phyloP scores from a whole-genome alignment of 2,113 vertebrate species.

The Nibea albiflora region DNA sequence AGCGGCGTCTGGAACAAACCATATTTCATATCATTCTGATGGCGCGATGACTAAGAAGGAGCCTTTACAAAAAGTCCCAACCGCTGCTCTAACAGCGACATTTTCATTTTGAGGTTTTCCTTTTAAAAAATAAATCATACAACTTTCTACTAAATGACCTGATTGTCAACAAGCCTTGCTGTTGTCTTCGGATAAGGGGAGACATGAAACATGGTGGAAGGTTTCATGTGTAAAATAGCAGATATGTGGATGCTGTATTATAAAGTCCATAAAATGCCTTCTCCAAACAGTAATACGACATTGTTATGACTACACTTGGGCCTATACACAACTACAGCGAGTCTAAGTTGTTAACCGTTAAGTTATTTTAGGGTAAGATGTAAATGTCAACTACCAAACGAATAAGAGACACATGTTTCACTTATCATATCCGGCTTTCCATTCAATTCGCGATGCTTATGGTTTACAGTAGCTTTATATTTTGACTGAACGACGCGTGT shows the following conservation, averaged over 20 bases:
- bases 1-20: not conserved
- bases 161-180: not conserved
- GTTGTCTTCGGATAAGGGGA: not conserved
- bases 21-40: not conserved
- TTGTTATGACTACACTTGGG: constrained; percentile 1
- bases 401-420: constrained; percentile 39
- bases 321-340: constrained; percentile 33
- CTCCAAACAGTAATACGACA: not conserved
- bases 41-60: not conserved
- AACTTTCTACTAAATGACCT: not conserved
- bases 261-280: constrained; percentile 10
- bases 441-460: constrained; percentile 28
- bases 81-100: not conserved
- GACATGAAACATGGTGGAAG: not conserved
- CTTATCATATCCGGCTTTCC: constrained; percentile 37
- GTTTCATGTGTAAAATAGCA: constrained; percentile 34
- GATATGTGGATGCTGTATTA: not conserved
- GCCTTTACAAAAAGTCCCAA: not conserved
- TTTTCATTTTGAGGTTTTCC: not conserved
- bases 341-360: constrained; percentile 41
- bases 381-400: constrained; percentile 49
- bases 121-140: not conserved
- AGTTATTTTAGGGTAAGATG: constrained; percentile 48
- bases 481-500: constrained; percentile 41
- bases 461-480: constrained; percentile 45